phyloP scores from a whole-genome alignment of 2,797 vertebrate species.

The Sebastes matsubarae region DNA sequence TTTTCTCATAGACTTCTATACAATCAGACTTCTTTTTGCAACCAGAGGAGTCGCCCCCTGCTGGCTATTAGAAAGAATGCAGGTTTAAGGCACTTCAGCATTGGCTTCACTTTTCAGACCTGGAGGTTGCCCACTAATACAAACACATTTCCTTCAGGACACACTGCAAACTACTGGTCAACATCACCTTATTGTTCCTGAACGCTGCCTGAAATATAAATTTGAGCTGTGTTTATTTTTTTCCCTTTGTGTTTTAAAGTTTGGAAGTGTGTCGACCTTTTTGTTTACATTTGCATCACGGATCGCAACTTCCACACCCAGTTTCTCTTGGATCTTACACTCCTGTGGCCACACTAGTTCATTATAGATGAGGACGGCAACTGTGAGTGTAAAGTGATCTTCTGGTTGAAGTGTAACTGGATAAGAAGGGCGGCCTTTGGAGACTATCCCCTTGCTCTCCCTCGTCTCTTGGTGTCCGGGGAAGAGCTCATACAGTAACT shows the following conservation, averaged over 20 bases:
- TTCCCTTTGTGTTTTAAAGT: not conserved
- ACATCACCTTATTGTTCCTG: too few relatives aligned
- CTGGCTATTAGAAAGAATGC: too few relatives aligned
- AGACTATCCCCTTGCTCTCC: conserved; percentile 48
- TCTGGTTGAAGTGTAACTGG: conserved; percentile 67
- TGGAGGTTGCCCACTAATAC: too few relatives aligned
- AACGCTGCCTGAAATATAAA: too few relatives aligned
- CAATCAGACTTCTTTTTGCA: too few relatives aligned
- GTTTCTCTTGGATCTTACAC: conserved; percentile 2
- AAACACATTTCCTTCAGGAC: not conserved
- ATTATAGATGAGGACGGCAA: conserved; percentile 73
- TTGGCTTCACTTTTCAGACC: too few relatives aligned
- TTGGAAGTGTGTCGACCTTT: not conserved
- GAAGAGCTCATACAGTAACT: conserved; percentile 15
- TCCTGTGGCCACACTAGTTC: conserved; percentile 45
- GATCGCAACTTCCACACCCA: not conserved
- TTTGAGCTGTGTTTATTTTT: not conserved
- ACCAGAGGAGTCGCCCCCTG: too few relatives aligned
- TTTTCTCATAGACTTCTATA: too few relatives aligned
- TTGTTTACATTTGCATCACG: conserved; percentile 1
- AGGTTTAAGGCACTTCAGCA: too few relatives aligned
- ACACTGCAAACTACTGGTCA: too few relatives aligned
- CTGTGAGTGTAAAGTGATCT: conserved; percentile 66
- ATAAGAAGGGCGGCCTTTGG: conserved; percentile 56
- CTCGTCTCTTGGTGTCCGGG: conserved; percentile 27